These are phyloP conservation scores for Oscheius sp. DNA, from an alignment of 2,888 invertebrate genomes.

Conservation along the genomic window DNA sequence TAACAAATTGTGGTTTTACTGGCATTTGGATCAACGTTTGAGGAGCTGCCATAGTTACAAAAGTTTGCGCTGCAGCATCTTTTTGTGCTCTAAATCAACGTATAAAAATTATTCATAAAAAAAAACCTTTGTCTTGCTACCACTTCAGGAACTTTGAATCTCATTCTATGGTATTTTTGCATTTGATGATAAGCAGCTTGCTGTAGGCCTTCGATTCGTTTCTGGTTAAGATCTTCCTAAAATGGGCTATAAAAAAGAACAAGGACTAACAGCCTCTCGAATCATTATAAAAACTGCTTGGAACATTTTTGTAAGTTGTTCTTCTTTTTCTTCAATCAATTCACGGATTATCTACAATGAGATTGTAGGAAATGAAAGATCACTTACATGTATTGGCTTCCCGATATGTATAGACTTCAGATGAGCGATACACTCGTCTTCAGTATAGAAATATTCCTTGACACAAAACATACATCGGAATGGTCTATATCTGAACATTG, in stretches of 20 bases:
- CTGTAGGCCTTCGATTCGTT: slow-evolving; percentile 19
- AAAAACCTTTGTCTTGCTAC: slow-evolving; percentile 29
- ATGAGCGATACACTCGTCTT: slow-evolving; percentile 47
- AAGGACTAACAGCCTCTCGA: slow-evolving; percentile 25
- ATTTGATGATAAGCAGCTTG: slow-evolving; percentile 32
- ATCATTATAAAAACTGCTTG: slow-evolving; percentile 28
- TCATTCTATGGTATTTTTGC: slow-evolving; percentile 30
- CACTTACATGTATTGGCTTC: slow-evolving; percentile 22
- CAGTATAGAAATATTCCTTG: slow-evolving; percentile 45
- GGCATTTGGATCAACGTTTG: slow-evolving; percentile 29
- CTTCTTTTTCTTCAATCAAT: slow-evolving; percentile 33
- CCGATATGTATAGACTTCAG: slow-evolving; percentile 29
- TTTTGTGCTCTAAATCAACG: slow-evolving; percentile 17
- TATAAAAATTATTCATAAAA: background rate
- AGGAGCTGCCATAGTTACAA: slow-evolving; percentile 33
- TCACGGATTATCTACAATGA: slow-evolving; percentile 30
- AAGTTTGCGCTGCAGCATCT: slow-evolving; percentile 25
- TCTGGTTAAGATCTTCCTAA: slow-evolving; percentile 24
- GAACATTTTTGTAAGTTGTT: slow-evolving; percentile 12
- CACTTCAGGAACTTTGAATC: slow-evolving; percentile 33
- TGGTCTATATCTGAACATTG: slow-evolving; percentile 39
- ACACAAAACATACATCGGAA: slow-evolving; percentile 43
- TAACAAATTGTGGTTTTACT: background rate
- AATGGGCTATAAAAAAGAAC: background rate
- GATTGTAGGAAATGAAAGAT: background rate